phyloP scores from a whole-genome alignment of 2,113 vertebrate species.

The Corapipo altera region DNA sequence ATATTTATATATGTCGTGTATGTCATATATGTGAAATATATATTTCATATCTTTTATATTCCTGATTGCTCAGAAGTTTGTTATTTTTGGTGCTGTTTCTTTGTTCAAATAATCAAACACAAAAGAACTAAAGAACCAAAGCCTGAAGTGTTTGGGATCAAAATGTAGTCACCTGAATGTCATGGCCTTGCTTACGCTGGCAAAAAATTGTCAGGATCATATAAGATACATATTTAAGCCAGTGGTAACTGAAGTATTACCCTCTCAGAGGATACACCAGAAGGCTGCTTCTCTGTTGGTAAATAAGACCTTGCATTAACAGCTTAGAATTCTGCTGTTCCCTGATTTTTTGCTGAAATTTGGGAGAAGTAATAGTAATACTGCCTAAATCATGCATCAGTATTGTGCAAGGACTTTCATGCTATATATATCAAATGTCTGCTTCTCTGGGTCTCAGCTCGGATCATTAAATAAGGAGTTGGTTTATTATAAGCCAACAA shows the following conservation, averaged over 20 bases:
- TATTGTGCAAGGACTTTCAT: not conserved
- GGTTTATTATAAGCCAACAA: conserved; percentile 1
- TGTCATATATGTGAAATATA: not conserved
- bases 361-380: not conserved
- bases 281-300: not conserved
- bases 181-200: not conserved
- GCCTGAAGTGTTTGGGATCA: not conserved
- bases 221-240: no score
- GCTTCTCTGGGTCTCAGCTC: not conserved
- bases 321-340: not conserved
- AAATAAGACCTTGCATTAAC: not conserved
- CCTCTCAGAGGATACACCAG: not conserved
- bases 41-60: not conserved
- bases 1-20: no score
- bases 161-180: not conserved
- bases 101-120: not conserved
- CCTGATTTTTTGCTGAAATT: not conserved
- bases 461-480: not conserved
- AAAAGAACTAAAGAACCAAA: not conserved
- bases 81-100: not conserved
- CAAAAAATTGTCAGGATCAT: not conserved
- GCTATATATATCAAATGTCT: not conserved
- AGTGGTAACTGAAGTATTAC: not conserved
- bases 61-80: not conserved
- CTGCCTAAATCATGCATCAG: not conserved